Conservation (phyloP, 2,888 invertebrate species). For the Ceraclea dissimilis region DNA sequence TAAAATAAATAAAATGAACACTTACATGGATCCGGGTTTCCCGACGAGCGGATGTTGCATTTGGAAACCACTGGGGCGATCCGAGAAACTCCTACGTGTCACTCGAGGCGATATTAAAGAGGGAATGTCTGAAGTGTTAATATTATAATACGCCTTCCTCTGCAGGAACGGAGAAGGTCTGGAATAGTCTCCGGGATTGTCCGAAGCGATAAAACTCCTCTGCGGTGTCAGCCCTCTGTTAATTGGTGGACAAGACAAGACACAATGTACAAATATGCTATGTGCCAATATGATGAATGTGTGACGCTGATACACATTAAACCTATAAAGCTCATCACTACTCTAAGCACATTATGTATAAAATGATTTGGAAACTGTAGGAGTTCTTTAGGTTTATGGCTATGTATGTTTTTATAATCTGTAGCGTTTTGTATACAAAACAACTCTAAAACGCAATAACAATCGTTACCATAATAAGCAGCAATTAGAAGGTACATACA, state of each 20-base stretch:
- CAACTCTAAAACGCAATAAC: no score
- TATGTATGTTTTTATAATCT: no score
- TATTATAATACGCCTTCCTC: constrained; percentile 24
- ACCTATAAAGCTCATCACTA: no score
- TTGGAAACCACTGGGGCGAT: constrained; percentile 22
- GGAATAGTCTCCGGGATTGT: constrained; percentile 18
- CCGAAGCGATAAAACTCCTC: constrained; percentile 18
- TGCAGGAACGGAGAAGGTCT: constrained; percentile 25
- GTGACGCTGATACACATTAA: no score
- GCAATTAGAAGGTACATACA: no score
- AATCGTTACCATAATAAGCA: no score
- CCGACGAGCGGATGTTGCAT: constrained; percentile 25
- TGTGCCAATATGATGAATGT: background rate
- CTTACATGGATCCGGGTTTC: constrained; percentile 26
- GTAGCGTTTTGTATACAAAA: no score
- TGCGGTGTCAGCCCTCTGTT: constrained; percentile 26
- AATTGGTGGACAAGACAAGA: constrained; percentile 10
- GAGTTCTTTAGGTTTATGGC: no score
- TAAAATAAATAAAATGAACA: constrained; percentile 3
- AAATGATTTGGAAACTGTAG: no score
- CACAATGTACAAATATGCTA: constrained; percentile 3
- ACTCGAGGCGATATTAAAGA: constrained; percentile 24
- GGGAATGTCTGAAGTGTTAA: constrained; percentile 21
- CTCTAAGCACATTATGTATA: no score
- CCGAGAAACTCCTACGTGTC: constrained; percentile 21